phyloP scores from a whole-genome alignment of 2,113 vertebrate genomes.

The Petroica traversi region DNA sequence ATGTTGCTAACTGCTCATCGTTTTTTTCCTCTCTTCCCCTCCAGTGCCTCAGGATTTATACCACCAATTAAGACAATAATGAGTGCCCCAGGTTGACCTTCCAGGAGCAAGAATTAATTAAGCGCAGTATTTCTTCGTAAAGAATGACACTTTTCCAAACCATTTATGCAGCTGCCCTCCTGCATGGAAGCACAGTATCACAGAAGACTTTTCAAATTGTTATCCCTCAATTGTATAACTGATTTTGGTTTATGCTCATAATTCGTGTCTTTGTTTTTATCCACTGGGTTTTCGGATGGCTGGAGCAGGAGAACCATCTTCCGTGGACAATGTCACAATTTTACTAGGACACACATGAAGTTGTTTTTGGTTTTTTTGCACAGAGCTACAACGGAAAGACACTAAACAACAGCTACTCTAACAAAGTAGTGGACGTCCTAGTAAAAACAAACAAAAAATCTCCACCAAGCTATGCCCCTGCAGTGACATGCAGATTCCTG shows the following conservation, averaged over 20 bases:
- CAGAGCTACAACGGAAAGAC: background rate
- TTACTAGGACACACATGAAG: background rate
- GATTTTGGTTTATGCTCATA: background rate
- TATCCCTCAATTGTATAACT: background rate
- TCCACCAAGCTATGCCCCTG: background rate
- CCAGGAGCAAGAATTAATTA: slow-evolving; percentile 82
- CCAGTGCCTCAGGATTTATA: slow-evolving; percentile 78
- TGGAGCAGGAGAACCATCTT: background rate
- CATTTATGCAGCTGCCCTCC: slow-evolving; percentile 41
- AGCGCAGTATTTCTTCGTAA: slow-evolving; percentile 79
- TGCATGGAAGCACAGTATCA: slow-evolving; percentile 22
- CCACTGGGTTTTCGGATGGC: background rate
- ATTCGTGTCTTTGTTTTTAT: background rate
- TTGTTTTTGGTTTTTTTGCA: background rate
- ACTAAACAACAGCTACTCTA: background rate
- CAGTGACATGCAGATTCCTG: background rate
- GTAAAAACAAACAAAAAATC: background rate
- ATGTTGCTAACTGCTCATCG: slow-evolving; percentile 52
- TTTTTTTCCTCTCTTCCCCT: slow-evolving; percentile 46
- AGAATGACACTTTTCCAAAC: slow-evolving; percentile 75
- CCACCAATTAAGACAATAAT: slow-evolving; percentile 81
- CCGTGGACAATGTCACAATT: background rate
- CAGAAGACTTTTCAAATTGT: background rate
- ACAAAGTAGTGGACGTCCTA: background rate
- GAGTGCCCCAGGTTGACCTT: slow-evolving; percentile 79